Evolutionary conservation across 30 jellyfish, hydroid and myxozoan species (phyloP).

Genomic region (Turritopsis dohrnii): DNA sequence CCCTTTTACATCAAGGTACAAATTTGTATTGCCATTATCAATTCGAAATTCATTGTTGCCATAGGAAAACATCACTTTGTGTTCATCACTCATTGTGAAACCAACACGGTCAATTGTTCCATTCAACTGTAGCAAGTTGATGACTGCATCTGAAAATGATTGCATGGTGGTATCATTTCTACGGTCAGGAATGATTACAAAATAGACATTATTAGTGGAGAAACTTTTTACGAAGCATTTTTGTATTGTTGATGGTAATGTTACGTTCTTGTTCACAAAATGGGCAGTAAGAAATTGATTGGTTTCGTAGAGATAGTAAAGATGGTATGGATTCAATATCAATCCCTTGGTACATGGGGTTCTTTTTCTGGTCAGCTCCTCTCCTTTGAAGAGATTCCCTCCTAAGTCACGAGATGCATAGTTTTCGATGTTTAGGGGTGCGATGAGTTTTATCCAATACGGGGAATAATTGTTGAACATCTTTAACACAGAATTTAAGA

Average conservation of each 20-base stretch:
- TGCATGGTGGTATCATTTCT: neutral
- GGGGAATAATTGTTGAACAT: conserved; percentile 48
- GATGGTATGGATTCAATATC: neutral
- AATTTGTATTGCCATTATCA: neutral
- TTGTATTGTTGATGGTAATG: neutral
- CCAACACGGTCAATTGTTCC: conserved; percentile 16
- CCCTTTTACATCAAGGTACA: neutral
- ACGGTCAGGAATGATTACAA: conserved; percentile 1
- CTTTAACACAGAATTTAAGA: conserved; percentile 38
- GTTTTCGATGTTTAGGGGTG: neutral
- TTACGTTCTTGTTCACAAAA: neutral
- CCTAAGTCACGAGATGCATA: conserved; percentile 32
- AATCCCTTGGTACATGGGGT: conserved; percentile 30
- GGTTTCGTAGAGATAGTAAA: neutral
- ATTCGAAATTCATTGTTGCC: neutral
- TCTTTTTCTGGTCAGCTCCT: conserved; percentile 1
- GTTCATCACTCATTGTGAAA: neutral
- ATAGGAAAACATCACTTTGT: neutral
- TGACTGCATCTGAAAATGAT: neutral
- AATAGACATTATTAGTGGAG: neutral
- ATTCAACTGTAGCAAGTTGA: neutral
- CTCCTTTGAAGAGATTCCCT: conserved; percentile 32
- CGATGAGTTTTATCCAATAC: conserved; percentile 27
- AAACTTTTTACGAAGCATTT: conserved; percentile 5
- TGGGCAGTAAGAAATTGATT: neutral